phyloP scores from a whole-genome alignment of 2,113 vertebrate species.

The Acanthisitta chloris region DNA sequence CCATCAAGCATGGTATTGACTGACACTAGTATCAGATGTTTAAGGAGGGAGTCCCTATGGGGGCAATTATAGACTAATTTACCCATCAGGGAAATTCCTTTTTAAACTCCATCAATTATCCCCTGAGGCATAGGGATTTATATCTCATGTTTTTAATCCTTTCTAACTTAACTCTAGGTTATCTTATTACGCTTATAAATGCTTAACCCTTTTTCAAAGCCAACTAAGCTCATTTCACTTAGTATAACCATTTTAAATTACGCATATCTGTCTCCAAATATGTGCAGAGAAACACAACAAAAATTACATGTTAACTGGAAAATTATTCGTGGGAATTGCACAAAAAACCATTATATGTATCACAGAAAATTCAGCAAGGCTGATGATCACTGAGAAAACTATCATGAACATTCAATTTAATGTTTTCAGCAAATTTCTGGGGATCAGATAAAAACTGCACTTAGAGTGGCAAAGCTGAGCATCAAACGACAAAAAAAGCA shows the following conservation, averaged over 20 bases:
- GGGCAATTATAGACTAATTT: constrained; percentile 48
- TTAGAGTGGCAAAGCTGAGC: not conserved
- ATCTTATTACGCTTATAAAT: constrained; percentile 1
- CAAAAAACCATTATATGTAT: not conserved
- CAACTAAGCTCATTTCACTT: not conserved
- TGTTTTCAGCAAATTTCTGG: not conserved
- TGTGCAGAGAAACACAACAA: not conserved
- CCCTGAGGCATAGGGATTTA: constrained; percentile 20
- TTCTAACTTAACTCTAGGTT: constrained; percentile 25
- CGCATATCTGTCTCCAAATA: not conserved
- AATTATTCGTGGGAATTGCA: not conserved
- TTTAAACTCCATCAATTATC: constrained; percentile 42
- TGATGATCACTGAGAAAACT: not conserved
- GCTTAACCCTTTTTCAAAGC: constrained; percentile 25
- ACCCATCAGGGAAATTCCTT: constrained; percentile 43
- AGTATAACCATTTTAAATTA: not conserved
- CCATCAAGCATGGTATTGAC: constrained; percentile 7
- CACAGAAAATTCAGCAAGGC: not conserved
- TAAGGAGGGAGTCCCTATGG: constrained; percentile 22
- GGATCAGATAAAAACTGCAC: not conserved
- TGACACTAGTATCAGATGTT: constrained; percentile 22
- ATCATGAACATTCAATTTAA: not conserved
- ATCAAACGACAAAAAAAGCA: not conserved
- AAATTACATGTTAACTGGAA: not conserved
- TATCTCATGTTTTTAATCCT: constrained; percentile 32